Evolutionary conservation across 2,113 vertebrate species (phyloP).

Genomic region (Nothobranchius kuhntae): DNA sequence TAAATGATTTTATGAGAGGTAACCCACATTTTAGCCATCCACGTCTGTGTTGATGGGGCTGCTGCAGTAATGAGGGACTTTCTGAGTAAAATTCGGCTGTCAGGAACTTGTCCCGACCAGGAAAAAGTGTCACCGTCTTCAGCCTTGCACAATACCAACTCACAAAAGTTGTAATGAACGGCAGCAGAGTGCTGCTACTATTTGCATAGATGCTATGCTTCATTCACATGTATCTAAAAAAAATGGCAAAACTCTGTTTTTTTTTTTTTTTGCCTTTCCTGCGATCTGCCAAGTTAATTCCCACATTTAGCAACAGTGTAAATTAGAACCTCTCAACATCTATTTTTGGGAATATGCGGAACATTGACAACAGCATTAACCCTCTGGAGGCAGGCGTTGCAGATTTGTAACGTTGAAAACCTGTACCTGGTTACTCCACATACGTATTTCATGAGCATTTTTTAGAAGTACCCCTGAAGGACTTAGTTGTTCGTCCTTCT

Average conservation of each 20-base stretch:
- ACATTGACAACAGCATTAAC: background rate
- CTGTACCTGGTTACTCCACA: too few species aligned
- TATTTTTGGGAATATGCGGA: background rate
- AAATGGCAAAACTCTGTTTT: background rate
- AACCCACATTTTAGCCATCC: background rate
- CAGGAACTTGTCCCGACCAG: background rate
- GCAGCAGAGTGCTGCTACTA: background rate
- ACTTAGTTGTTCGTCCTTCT: too few species aligned
- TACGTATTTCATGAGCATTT: too few species aligned
- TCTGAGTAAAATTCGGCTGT: background rate
- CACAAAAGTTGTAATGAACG: background rate
- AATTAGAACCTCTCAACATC: background rate
- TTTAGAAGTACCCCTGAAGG: too few species aligned
- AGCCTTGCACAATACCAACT: background rate
- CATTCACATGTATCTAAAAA: background rate
- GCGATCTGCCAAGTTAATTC: background rate
- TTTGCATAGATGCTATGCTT: background rate
- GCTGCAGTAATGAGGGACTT: background rate
- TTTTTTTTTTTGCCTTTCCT: background rate
- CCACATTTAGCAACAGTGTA: background rate
- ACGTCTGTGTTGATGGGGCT: background rate
- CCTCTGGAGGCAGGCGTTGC: too few species aligned
- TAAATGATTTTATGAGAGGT: background rate
- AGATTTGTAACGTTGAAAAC: too few species aligned
- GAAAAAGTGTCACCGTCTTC: background rate